phyloP scores from a whole-genome alignment of 1,140 invertebrate species.

The Tetramorium simillimum region DNA sequence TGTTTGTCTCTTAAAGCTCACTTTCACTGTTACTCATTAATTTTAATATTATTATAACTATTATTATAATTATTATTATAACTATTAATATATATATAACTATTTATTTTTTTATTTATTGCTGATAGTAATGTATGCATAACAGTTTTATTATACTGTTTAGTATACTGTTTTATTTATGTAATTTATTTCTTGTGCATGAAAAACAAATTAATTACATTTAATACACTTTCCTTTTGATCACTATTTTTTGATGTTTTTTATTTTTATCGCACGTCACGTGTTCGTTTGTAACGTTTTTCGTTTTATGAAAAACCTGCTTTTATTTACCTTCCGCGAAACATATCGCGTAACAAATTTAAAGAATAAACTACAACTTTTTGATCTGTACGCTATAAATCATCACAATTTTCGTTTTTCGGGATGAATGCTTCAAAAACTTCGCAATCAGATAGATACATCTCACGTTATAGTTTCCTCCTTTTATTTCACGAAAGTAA shows the following conservation, averaged over 20 bases:
- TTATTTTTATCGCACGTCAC: background rate
- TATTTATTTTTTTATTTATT: background rate
- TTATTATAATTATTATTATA: no score
- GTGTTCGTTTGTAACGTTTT: background rate
- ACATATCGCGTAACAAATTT: constrained; percentile 44
- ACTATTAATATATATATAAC: no score
- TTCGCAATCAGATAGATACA: constrained; percentile 45
- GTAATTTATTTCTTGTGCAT: background rate
- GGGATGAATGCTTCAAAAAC: constrained; percentile 36
- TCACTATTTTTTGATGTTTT: background rate
- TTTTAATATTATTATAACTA: background rate
- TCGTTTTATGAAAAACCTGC: background rate
- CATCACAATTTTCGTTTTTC: constrained; percentile 38
- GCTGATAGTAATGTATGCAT: background rate
- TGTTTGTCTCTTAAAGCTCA: no score
- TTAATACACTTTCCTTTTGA: background rate
- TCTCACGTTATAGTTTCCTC: background rate
- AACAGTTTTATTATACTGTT: no score
- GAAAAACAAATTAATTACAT: background rate
- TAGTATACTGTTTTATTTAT: background rate
- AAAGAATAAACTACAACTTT: constrained; percentile 36
- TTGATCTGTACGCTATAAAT: background rate
- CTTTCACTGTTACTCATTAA: no score
- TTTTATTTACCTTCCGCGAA: constrained; percentile 11
- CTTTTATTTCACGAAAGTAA: constrained; percentile 20